Evolutionary conservation across 2,888 invertebrate species (phyloP).

Genomic region (Miltochrista miniata): DNA sequence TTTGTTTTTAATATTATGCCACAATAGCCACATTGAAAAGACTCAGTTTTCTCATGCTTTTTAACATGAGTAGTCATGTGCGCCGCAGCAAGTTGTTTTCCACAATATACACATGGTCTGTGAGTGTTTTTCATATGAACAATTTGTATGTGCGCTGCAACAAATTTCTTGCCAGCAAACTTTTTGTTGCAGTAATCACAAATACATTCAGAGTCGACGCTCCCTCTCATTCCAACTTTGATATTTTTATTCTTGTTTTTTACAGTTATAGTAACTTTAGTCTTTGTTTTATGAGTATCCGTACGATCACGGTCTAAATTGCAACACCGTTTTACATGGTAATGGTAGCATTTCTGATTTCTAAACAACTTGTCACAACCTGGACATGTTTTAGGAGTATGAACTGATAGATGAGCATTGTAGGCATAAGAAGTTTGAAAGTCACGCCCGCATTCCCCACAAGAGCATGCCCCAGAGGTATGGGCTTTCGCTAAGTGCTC

Average conservation of each 20-base stretch:
- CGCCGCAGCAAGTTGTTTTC: constrained; percentile 64
- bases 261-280: constrained; percentile 51
- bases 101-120: constrained; percentile 64
- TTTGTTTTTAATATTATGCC: constrained; percentile 57
- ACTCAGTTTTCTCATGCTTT: constrained; percentile 44
- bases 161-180: constrained; percentile 65
- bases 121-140: constrained; percentile 71
- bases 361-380: constrained; percentile 61
- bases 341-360: constrained; percentile 63
- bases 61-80: constrained; percentile 70
- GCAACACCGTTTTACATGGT: constrained; percentile 66
- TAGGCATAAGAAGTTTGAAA: constrained; percentile 56
- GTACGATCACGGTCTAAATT: constrained; percentile 48
- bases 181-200: constrained; percentile 72
- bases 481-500: constrained; percentile 55
- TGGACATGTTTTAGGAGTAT: constrained; percentile 58
- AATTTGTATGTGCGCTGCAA: constrained; percentile 70
- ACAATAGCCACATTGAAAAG: constrained; percentile 59
- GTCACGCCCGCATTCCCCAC: constrained; percentile 66
- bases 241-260: constrained; percentile 51
- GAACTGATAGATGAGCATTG: constrained; percentile 59
- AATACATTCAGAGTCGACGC: constrained; percentile 55
- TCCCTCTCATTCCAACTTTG: constrained; percentile 62
- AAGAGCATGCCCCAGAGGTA: constrained; percentile 49
- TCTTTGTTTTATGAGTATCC: constrained; percentile 44